Evolutionary conservation across 2,113 vertebrate species (phyloP).

Genomic region (Lutjanus erythropterus): DNA sequence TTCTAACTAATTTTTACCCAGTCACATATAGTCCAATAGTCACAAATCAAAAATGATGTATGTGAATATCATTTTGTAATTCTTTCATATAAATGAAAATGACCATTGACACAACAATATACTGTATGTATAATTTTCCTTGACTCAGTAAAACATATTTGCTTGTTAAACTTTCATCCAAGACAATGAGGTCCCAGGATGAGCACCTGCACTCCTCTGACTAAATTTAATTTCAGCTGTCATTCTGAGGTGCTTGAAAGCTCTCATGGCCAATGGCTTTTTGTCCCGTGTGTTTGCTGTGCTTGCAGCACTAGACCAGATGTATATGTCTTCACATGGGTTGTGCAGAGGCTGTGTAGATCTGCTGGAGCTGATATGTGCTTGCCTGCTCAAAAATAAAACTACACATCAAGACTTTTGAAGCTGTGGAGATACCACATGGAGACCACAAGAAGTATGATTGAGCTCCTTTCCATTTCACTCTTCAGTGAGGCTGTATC

Average conservation of each 20-base stretch:
- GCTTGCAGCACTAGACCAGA: conserved; percentile 3
- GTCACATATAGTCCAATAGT: no score
- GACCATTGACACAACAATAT: no score
- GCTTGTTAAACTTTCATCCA: background rate
- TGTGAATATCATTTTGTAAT: no score
- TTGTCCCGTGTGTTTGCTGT: background rate
- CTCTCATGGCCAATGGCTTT: background rate
- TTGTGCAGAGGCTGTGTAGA: conserved; percentile 8
- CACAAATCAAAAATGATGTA: no score
- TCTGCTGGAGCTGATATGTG: background rate
- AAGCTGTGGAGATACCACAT: conserved; percentile 11
- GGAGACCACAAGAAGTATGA: conserved; percentile 9
- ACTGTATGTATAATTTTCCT: no score
- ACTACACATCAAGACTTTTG: background rate
- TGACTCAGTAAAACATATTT: no score
- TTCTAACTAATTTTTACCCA: no score
- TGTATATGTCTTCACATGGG: background rate
- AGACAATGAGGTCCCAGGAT: background rate
- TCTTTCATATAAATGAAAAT: no score
- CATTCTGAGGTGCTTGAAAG: background rate
- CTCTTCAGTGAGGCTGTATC: conserved; percentile 9
- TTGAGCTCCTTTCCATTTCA: background rate
- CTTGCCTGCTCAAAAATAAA: conserved; percentile 4
- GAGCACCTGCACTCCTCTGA: background rate
- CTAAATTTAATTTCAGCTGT: background rate